phyloP scores from a whole-genome alignment of 2,113 vertebrate genomes.

The Zosterops hypoxanthus region DNA sequence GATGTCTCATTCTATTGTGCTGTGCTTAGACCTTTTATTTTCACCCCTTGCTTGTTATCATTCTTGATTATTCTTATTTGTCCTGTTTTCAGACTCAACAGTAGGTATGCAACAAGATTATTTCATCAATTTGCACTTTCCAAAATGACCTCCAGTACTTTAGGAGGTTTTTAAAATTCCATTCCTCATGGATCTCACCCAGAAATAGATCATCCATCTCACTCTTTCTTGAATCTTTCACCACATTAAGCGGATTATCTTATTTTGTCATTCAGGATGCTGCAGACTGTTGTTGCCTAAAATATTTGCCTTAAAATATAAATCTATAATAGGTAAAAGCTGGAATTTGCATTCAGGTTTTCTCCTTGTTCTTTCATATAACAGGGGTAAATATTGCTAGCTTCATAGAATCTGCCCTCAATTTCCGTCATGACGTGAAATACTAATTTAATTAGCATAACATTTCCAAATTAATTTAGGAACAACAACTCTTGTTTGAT shows the following conservation, averaged over 20 bases:
- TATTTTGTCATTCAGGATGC: not conserved
- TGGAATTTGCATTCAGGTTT: not conserved
- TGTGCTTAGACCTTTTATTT: not conserved
- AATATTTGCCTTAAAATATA: not conserved
- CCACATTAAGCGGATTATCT: not conserved
- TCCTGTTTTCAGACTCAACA: not conserved
- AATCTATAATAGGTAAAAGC: not conserved
- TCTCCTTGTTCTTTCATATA: not conserved
- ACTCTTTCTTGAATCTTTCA: not conserved
- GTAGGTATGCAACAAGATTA: not conserved
- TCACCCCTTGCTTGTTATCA: not conserved
- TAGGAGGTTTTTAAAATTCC: not conserved
- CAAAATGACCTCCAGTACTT: not conserved
- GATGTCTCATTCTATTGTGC: not conserved
- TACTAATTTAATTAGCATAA: not conserved
- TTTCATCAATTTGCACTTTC: not conserved
- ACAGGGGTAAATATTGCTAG: not conserved
- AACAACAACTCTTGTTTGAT: not conserved
- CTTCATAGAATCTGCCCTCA: not conserved
- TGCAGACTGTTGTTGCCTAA: not conserved
- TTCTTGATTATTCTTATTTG: not conserved
- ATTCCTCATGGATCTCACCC: not conserved
- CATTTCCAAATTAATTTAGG: not conserved
- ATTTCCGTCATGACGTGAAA: not conserved
- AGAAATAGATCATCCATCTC: not conserved